Percentiles rank a stretch among this genome's conserved stretches.
Evolutionary conservation across 1,140 invertebrate species (phyloP).

Genomic region (Neodiprion fabricii): DNA sequence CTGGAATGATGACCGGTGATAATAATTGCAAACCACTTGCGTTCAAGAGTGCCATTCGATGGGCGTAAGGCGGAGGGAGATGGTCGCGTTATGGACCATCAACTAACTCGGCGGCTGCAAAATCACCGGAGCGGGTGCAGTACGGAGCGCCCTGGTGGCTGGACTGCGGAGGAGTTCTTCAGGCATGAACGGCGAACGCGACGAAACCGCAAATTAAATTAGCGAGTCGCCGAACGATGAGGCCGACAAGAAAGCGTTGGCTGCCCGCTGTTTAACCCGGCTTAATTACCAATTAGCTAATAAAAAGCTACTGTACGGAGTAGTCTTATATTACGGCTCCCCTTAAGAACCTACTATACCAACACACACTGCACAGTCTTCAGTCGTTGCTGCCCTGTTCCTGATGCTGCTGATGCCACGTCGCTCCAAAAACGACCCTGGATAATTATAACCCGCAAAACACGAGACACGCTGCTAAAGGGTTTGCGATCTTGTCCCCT

Average conservation of each 20-base stretch:
- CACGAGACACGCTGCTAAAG: constrained; percentile 38
- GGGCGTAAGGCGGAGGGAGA: neutral
- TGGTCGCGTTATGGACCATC: neutral
- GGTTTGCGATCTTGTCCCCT: constrained; percentile 13
- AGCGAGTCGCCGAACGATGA: constrained; percentile 47
- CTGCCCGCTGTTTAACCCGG: constrained; percentile 50
- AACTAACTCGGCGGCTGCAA: neutral
- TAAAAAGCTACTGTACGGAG: constrained; percentile 48
- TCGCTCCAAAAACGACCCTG: constrained; percentile 31
- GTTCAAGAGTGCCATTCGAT: neutral
- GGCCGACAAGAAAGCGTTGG: constrained; percentile 50
- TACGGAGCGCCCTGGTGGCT: neutral
- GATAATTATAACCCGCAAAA: constrained; percentile 57
- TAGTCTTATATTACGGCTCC: constrained; percentile 40
- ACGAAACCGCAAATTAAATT: constrained; percentile 60
- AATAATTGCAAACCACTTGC: neutral
- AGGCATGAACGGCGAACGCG: constrained; percentile 36
- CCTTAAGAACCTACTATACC: constrained; percentile 29
- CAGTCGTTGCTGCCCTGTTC: constrained; percentile 14
- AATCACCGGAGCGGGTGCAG: neutral
- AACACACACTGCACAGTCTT: neutral
- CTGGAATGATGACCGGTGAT: neutral
- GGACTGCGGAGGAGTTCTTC: constrained; percentile 6
- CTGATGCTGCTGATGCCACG: neutral
- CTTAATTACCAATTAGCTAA: constrained; percentile 59